A percentile compares a stretch with the other conserved stretches of the same genome.
These are phyloP conservation scores for Chaetodon trifascialis DNA, from an alignment of 2,113 vertebrate species.

Conservation along the genomic window DNA sequence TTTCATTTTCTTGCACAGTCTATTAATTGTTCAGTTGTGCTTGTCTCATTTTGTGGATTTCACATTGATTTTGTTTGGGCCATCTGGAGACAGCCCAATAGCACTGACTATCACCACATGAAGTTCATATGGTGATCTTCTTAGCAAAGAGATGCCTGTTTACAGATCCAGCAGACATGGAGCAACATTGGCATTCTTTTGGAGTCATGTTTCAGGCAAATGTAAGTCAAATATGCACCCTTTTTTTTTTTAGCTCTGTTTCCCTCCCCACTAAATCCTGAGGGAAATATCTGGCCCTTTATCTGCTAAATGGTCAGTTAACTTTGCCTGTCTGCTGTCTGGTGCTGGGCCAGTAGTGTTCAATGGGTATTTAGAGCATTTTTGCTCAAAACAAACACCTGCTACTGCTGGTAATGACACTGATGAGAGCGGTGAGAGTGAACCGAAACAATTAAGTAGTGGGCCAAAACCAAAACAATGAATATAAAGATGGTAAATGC, in stretches of 20 bases:
- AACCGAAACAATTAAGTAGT: neutral
- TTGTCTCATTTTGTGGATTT: neutral
- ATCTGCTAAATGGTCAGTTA: too few relatives aligned
- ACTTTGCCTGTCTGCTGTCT: too few relatives aligned
- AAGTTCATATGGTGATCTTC: neutral
- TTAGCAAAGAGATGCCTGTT: neutral
- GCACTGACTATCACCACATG: neutral
- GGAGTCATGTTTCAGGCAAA: neutral
- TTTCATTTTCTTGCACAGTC: neutral
- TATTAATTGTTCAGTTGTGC: neutral
- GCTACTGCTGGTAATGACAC: neutral
- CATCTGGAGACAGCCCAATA: neutral
- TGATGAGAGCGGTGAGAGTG: neutral
- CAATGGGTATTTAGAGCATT: too few relatives aligned
- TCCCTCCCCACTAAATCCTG: too few relatives aligned
- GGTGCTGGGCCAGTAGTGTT: too few relatives aligned
- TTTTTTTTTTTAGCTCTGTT: neutral
- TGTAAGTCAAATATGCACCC: too few relatives aligned
- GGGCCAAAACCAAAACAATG: neutral
- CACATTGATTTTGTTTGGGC: neutral
- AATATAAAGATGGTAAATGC: neutral
- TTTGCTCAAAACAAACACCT: too few relatives aligned
- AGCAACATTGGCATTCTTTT: neutral
- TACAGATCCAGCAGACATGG: too few relatives aligned
- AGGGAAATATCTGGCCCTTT: too few relatives aligned